Percentiles rank a stretch among this genome's conserved stretches.
These are phyloP conservation scores for Sycophila sp. DNA, from an alignment of 1,140 invertebrate species.

Conservation along the genomic window DNA sequence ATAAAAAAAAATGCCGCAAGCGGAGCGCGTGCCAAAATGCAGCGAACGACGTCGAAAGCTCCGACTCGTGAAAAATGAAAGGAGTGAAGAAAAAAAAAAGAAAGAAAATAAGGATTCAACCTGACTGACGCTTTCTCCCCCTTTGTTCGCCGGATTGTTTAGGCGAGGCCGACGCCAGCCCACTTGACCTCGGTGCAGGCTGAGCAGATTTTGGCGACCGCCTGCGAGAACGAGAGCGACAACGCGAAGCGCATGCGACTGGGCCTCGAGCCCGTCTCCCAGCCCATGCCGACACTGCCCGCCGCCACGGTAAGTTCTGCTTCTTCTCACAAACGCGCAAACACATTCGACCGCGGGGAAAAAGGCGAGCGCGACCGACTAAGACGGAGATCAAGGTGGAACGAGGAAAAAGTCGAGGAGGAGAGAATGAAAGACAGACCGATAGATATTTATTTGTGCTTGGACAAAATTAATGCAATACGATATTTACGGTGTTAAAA, in stretches of 20 bases:
- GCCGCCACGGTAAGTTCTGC: constrained; percentile 67
- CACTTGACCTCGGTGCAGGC: constrained; percentile 96
- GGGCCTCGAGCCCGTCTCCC: constrained; percentile 92
- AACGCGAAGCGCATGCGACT: constrained; percentile 96
- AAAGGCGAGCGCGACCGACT: background rate
- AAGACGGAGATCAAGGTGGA: too few species aligned
- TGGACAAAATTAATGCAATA: too few species aligned
- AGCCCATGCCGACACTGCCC: constrained; percentile 80
- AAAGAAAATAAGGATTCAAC: too few species aligned
- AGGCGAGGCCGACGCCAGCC: constrained; percentile 92
- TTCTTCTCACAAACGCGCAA: background rate
- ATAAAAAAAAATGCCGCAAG: too few species aligned
- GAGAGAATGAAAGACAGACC: too few species aligned
- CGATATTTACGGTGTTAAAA: too few species aligned
- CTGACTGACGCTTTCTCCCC: too few species aligned
- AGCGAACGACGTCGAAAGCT: background rate
- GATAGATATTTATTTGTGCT: too few species aligned
- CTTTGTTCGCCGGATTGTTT: constrained; percentile 51
- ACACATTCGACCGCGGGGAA: background rate
- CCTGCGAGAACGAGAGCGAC: constrained; percentile 96
- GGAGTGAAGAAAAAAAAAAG: too few species aligned
- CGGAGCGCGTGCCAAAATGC: too few species aligned
- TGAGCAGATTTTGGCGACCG: constrained; percentile 93
- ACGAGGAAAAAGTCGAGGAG: too few species aligned
- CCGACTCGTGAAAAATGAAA: too few species aligned